Conservation (phyloP, 2,113 vertebrate genomes). For the Melanotaenia duboulayi region DNA sequence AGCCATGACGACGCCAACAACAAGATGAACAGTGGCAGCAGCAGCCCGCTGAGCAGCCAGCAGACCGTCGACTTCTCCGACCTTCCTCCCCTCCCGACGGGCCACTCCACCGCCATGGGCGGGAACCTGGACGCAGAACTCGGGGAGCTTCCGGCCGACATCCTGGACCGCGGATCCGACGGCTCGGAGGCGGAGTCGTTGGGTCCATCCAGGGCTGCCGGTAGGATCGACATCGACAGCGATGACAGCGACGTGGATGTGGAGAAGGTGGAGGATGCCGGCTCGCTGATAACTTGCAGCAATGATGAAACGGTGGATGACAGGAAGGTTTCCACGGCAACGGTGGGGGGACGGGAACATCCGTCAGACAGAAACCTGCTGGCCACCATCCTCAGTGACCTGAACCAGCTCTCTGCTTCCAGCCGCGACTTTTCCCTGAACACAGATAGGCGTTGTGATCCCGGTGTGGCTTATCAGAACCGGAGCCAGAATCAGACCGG, state of each 20-base stretch:
- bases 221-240: not conserved
- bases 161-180: slow-evolving; percentile 41
- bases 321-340: too few relatives aligned
- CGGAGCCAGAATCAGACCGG: not conserved
- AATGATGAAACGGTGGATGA: not conserved
- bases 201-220: not conserved
- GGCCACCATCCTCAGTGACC: slow-evolving; percentile 50
- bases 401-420: slow-evolving; percentile 19
- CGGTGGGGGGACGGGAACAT: too few relatives aligned
- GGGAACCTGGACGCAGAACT: slow-evolving; percentile 15
- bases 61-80: slow-evolving; percentile 62
- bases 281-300: fast-evolving
- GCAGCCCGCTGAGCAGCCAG: slow-evolving; percentile 64
- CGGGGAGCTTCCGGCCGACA: slow-evolving; percentile 56
- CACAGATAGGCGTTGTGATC: not conserved
- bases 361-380: slow-evolving; percentile 44
- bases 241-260: slow-evolving; percentile 46
- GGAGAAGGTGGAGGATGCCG: slow-evolving; percentile 27
- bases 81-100: slow-evolving; percentile 51
- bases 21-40: slow-evolving; percentile 38
- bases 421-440: not conserved
- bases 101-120: not conserved
- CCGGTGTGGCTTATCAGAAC: not conserved
- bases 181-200: slow-evolving; percentile 19
- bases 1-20: slow-evolving; percentile 10